Percentiles rank a stretch among this genome's conserved stretches.
These are phyloP conservation scores for Alviniconcha strummeri DNA, from an alignment of 2,888 invertebrate species.

Conservation along the genomic window DNA sequence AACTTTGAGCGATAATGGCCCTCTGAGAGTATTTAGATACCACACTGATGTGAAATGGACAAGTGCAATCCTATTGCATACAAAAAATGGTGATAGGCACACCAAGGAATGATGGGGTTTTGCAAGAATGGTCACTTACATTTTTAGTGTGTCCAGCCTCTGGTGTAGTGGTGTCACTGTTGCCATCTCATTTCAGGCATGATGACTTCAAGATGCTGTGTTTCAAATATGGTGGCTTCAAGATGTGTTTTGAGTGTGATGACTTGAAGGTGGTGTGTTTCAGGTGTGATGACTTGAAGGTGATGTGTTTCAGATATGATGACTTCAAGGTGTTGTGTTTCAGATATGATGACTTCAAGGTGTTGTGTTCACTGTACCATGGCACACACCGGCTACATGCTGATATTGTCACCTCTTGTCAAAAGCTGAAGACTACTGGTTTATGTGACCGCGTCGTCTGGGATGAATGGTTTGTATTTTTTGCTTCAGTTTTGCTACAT, in stretches of 20 bases:
- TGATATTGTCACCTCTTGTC: slow-evolving; percentile 80
- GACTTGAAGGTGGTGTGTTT: too few species aligned
- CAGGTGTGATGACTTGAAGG: slow-evolving; percentile 76
- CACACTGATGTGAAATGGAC: too few species aligned
- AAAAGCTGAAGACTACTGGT: slow-evolving; percentile 81
- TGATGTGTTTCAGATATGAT: slow-evolving; percentile 76
- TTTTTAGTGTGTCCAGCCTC: too few species aligned
- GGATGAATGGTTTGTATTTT: slow-evolving; percentile 84
- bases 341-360: slow-evolving; percentile 85
- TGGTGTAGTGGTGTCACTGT: slow-evolving; percentile 78
- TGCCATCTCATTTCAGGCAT: slow-evolving; percentile 70
- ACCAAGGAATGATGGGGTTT: too few species aligned
- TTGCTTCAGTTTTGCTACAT: not conserved
- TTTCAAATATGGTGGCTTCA: slow-evolving; percentile 75
- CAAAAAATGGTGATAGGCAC: too few species aligned
- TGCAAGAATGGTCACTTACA: too few species aligned
- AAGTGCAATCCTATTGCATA: too few species aligned
- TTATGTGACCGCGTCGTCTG: slow-evolving; percentile 90
- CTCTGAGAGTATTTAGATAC: too few species aligned
- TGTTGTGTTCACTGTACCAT: slow-evolving; percentile 91
- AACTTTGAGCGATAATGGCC: too few species aligned
- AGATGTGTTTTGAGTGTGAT: slow-evolving; percentile 78
- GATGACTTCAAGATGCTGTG: too few species aligned
- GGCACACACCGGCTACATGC: slow-evolving; percentile 87
- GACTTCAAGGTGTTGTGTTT: slow-evolving; percentile 85